Conservation (phyloP, 2,113 vertebrate genomes). For the Sapajus apella region DNA sequence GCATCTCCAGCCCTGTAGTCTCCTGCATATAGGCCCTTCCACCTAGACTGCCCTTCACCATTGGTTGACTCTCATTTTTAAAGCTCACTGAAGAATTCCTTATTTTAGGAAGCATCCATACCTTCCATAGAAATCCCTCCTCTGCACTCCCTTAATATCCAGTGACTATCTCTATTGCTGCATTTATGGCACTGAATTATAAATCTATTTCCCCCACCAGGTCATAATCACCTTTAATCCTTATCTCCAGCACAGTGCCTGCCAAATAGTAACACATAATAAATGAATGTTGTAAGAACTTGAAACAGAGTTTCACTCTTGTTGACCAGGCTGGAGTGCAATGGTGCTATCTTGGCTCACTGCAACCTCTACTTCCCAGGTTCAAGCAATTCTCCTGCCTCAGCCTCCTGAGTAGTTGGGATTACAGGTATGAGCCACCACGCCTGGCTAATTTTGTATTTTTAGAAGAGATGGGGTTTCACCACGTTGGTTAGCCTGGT, state of each 20-base stretch:
- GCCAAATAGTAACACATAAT: slow-evolving; percentile 27
- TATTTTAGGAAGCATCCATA: neutral
- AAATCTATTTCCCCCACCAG: slow-evolving; percentile 8
- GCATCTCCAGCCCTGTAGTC: neutral
- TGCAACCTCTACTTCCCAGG: no score
- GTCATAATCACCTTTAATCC: slow-evolving; percentile 36
- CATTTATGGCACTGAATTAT: slow-evolving; percentile 31
- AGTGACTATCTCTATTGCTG: neutral
- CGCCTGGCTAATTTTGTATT: no score
- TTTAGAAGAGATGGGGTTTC: no score
- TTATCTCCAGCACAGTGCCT: neutral
- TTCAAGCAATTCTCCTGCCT: no score
- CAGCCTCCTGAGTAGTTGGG: no score
- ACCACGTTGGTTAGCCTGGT: no score
- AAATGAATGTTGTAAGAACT: neutral
- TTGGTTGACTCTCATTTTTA: slow-evolving; percentile 7
- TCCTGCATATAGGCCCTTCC: neutral
- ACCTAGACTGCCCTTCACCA: neutral
- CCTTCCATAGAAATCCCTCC: slow-evolving; percentile 23
- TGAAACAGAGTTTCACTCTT: no score
- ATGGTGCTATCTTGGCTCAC: no score
- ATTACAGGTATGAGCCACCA: no score
- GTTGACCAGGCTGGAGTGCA: no score
- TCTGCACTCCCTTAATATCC: neutral
- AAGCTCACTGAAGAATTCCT: neutral